Percentiles rank a stretch among this genome's conserved stretches.
phyloP scores from a whole-genome alignment of 1,140 invertebrate genomes.

The Ceratosolen fusciceps region DNA sequence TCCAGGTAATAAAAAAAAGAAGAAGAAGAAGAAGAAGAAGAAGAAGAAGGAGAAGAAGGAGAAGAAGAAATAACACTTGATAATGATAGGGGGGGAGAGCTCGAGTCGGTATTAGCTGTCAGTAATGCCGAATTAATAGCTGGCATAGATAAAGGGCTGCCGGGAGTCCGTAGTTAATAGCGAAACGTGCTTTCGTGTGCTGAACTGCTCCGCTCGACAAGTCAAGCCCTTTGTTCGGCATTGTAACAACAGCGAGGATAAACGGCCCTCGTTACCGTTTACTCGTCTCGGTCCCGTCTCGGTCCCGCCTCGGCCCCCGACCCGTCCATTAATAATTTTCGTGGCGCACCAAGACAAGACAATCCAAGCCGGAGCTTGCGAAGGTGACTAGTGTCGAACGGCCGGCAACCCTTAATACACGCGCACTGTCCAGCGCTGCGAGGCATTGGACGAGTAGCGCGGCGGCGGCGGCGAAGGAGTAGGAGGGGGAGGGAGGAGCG shows the following conservation, averaged over 20 bases:
- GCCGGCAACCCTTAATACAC: neutral
- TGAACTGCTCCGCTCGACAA: neutral
- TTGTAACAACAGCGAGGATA: neutral
- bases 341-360: too few relatives aligned
- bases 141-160: too few relatives aligned
- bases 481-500: neutral
- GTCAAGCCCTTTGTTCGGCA: neutral
- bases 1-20: too few relatives aligned
- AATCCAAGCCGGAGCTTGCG: neutral
- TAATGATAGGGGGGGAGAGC: too few relatives aligned
- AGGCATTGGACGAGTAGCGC: too few relatives aligned
- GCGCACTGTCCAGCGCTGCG: neutral
- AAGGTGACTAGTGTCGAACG: neutral
- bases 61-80: too few relatives aligned
- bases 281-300: neutral
- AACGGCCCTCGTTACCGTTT: neutral
- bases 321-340: neutral
- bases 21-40: too few relatives aligned
- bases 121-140: neutral
- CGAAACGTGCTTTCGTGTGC: neutral
- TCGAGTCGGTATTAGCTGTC: neutral
- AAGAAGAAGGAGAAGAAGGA: too few relatives aligned
- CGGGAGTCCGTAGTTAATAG: neutral
- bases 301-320: too few relatives aligned
- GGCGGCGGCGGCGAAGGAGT: too few relatives aligned